phyloP scores from a whole-genome alignment of 92 coral and sea anemone genomes.

The Epizoanthus scotinus region DNA sequence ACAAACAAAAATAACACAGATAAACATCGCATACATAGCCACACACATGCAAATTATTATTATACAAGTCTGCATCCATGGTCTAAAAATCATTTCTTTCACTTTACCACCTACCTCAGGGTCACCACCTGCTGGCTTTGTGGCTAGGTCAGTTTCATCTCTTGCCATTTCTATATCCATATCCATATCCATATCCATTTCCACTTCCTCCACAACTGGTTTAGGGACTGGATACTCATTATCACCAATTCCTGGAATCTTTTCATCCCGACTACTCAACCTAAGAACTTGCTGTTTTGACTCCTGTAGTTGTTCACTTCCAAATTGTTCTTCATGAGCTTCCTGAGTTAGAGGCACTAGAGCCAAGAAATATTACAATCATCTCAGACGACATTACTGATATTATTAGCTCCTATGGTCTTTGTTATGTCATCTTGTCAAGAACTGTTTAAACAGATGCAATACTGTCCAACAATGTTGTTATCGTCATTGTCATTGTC shows the following conservation, averaged over 20 bases:
- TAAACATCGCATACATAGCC: no score
- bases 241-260: slow-evolving; percentile 77
- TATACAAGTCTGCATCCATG: no score
- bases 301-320: slow-evolving; percentile 13
- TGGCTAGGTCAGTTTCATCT: not conserved
- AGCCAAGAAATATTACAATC: not conserved
- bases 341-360: not conserved
- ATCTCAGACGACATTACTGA: not conserved
- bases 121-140: not conserved
- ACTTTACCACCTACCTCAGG: not conserved
- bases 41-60: no score
- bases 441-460: no score
- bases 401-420: no score
- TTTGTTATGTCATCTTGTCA: no score
- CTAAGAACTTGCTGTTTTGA: not conserved
- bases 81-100: no score
- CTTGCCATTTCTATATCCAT: not conserved
- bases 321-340: not conserved
- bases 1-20: no score
- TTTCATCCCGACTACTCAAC: slow-evolving; percentile 36
- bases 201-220: not conserved
- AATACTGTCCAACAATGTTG: no score
- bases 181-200: not conserved
- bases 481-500: no score
- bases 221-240: slow-evolving; percentile 45